Evolutionary conservation across 2,113 vertebrate species (phyloP).

Genomic region (Sceloporus tristichus): DNA sequence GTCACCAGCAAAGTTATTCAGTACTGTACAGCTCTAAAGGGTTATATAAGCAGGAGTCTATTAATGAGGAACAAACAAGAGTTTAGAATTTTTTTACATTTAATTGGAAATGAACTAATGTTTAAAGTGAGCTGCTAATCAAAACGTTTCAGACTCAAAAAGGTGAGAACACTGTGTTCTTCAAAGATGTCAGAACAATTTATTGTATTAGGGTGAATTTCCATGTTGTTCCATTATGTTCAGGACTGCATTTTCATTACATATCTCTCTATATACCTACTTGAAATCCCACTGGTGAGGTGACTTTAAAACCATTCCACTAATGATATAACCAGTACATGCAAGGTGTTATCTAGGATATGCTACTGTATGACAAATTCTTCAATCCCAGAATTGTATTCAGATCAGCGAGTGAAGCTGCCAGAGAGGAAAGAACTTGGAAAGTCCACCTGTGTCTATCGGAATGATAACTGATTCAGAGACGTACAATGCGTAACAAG

Average conservation of each 20-base stretch:
- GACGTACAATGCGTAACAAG: not conserved
- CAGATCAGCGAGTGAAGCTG: not conserved
- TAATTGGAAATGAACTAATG: slow-evolving; percentile 1
- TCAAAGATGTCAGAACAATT: not conserved
- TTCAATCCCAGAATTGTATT: not conserved
- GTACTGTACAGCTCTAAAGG: not conserved
- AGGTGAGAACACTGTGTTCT: not conserved
- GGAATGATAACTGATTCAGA: not conserved
- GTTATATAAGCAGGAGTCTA: not conserved
- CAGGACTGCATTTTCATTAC: not conserved
- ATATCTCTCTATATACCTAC: not conserved
- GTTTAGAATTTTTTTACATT: not conserved
- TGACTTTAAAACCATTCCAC: not conserved
- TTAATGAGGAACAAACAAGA: not conserved
- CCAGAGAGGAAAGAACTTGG: not conserved
- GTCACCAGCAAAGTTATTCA: not conserved
- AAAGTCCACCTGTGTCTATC: no score
- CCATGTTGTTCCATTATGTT: not conserved
- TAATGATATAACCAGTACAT: no score
- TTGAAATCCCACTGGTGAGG: not conserved
- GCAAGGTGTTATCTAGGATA: no score
- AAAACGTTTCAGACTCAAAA: not conserved
- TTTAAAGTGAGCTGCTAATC: not conserved
- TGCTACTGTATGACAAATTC: not conserved
- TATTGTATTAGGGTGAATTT: not conserved